A percentile compares a stretch with the other conserved stretches of the same genome.
These are phyloP conservation scores for Drosophila mauritiana DNA, from an alignment of 1,140 invertebrate species.

Conservation along the genomic window DNA sequence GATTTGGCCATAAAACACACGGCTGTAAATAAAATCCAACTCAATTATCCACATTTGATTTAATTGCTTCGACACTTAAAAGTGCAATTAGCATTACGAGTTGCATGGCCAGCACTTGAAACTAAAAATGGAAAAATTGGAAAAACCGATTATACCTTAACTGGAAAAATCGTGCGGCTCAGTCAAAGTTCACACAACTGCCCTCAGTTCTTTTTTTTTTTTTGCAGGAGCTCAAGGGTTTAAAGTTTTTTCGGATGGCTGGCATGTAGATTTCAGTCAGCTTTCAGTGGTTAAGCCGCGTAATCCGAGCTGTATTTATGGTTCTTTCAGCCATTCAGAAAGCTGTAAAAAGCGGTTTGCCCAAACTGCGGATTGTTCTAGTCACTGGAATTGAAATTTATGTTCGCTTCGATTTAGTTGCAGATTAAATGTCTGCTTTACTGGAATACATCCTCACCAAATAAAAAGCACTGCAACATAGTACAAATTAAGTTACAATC, in stretches of 20 bases:
- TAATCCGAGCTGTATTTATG: constrained; percentile 45
- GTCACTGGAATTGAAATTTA: not conserved
- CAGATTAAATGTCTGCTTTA: not conserved
- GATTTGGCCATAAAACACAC: constrained; percentile 29
- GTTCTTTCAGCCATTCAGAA: constrained; percentile 10
- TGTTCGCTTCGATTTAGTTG: not conserved
- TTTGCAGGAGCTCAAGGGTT: constrained; percentile 4
- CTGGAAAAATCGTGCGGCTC: constrained; percentile 2
- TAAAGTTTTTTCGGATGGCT: constrained; percentile 8
- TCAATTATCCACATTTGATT: constrained; percentile 33
- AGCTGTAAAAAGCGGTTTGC: constrained; percentile 10
- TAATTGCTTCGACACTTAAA: constrained; percentile 49
- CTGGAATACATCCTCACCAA: no score
- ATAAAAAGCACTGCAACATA: no score
- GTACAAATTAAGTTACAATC: no score
- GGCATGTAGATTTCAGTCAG: constrained; percentile 21
- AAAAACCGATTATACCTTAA: not conserved
- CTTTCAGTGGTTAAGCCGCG: constrained; percentile 17
- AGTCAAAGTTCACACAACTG: constrained; percentile 25
- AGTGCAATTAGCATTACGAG: constrained; percentile 38
- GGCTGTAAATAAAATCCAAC: constrained; percentile 29
- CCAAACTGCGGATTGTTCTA: constrained; percentile 8
- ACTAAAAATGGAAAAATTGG: constrained; percentile 1
- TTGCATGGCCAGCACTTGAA: constrained; percentile 14
- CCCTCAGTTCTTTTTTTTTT: not conserved